These are phyloP conservation scores for Caenorhabditis japonica DNA, from an alignment of 2,888 invertebrate species.

Conservation along the genomic window DNA sequence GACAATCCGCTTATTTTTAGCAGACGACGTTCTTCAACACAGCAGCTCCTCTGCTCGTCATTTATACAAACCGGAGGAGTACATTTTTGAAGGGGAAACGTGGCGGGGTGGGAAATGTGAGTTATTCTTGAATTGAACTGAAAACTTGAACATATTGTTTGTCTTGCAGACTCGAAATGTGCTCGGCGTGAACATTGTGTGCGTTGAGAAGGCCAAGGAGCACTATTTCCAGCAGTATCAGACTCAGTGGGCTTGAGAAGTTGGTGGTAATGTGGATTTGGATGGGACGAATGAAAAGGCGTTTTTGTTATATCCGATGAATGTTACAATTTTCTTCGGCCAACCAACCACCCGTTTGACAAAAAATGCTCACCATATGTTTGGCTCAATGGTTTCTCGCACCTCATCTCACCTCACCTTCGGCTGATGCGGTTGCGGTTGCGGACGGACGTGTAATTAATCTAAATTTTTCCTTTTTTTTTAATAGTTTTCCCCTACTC, in stretches of 20 bases:
- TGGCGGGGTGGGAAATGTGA: no score
- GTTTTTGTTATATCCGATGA: slow-evolving; percentile 21
- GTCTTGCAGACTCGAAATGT: slow-evolving; percentile 31
- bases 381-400: slow-evolving; percentile 20
- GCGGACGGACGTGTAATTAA: no score
- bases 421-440: no score
- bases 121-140: no score
- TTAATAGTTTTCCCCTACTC: not conserved
- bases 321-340: no score
- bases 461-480: not conserved
- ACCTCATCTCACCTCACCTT: no score
- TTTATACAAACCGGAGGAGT: slow-evolving; percentile 17
- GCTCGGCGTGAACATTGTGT: slow-evolving; percentile 28
- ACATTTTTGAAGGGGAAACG: no score
- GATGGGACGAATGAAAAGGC: no score
- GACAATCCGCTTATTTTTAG: slow-evolving; percentile 7
- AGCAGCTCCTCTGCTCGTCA: slow-evolving; percentile 30
- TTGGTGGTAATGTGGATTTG: no score
- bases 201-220: slow-evolving; percentile 16
- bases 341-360: no score
- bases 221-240: slow-evolving; percentile 42
- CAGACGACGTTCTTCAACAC: slow-evolving; percentile 27
- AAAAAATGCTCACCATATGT: no score
- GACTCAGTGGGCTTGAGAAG: slow-evolving; percentile 24
- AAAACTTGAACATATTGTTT: slow-evolving; percentile 6